Conservation (phyloP, 2,797 vertebrate genomes). For the Euthynnus affinis region DNA sequence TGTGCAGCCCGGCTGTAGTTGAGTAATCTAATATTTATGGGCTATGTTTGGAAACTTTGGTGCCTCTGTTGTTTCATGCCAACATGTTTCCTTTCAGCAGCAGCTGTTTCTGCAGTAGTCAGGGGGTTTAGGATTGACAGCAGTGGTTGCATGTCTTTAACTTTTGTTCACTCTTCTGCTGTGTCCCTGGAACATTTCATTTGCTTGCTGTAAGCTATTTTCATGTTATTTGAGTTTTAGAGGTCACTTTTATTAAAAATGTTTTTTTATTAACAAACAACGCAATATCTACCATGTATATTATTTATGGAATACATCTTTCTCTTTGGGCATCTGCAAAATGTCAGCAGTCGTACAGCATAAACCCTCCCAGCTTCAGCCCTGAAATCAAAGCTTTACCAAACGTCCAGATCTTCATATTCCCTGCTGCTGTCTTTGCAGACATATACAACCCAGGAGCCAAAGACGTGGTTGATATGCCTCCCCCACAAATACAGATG, state of each 20-base stretch:
- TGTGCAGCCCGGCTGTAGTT: slow-evolving; percentile 6
- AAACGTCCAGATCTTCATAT: not conserved
- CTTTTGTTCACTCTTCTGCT: slow-evolving; percentile 29
- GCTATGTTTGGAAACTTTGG: not conserved
- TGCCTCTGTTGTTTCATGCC: not conserved
- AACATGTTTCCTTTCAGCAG: slow-evolving; percentile 5
- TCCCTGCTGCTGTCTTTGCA: slow-evolving; percentile 66
- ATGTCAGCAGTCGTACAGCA: not conserved
- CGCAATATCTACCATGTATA: not conserved
- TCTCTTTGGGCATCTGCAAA: not conserved
- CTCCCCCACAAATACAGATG: slow-evolving; percentile 82
- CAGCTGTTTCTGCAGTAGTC: not conserved
- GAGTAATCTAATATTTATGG: not conserved
- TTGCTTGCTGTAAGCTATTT: slow-evolving; percentile 27
- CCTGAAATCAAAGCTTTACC: not conserved
- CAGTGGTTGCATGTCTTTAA: slow-evolving; percentile 35
- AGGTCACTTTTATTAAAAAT: not conserved
- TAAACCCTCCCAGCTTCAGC: not conserved
- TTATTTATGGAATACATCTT: not conserved
- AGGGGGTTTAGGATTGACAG: not conserved
- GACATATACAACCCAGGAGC: slow-evolving; percentile 92
- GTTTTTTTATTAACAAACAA: slow-evolving; percentile 9
- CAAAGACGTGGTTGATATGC: slow-evolving; percentile 87
- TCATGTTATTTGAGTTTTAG: slow-evolving; percentile 11
- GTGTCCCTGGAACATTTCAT: slow-evolving; percentile 25